Conservation (phyloP, 2,888 invertebrate genomes). For the Cheilosia impressa region DNA sequence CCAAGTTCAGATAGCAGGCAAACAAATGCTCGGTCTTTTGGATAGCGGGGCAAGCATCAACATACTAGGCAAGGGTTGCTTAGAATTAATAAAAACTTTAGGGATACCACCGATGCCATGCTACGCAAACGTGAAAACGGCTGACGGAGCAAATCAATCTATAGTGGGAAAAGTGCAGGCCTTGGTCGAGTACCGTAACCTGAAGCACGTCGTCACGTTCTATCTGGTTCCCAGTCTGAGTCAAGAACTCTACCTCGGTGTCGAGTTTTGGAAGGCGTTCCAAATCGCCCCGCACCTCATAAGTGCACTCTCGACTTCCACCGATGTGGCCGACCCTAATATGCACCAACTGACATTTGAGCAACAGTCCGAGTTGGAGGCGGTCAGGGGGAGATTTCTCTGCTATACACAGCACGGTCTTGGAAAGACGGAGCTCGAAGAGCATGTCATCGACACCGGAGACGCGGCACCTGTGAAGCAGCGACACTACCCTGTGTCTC, state of each 20-base stretch:
- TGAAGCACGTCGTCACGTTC: not conserved
- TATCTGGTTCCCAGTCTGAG: slow-evolving; percentile 33
- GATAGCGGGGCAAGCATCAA: slow-evolving; percentile 50
- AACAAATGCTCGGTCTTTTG: slow-evolving; percentile 5
- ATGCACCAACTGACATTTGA: slow-evolving; percentile 2
- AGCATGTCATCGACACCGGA: slow-evolving; percentile 60
- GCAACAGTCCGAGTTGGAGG: slow-evolving; percentile 7
- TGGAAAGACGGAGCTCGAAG: slow-evolving; percentile 1
- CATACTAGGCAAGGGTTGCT: slow-evolving; percentile 15
- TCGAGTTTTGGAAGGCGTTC: slow-evolving; percentile 60
- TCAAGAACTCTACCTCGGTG: slow-evolving; percentile 49
- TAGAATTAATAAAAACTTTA: not conserved
- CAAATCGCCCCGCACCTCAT: slow-evolving; percentile 32
- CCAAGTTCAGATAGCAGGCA: not conserved
- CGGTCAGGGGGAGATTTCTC: not conserved
- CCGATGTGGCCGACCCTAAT: not conserved
- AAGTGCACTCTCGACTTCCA: not conserved
- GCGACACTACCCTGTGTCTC: slow-evolving; percentile 70
- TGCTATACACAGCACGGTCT: slow-evolving; percentile 35
- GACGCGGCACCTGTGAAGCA: slow-evolving; percentile 59
- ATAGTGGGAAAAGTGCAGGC: slow-evolving; percentile 28
- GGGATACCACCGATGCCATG: not conserved
- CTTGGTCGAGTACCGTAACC: not conserved
- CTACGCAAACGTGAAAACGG: slow-evolving; percentile 17
- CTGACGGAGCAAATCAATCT: slow-evolving; percentile 17